Base-by-base conservation (phyloP, 1,140 invertebrate species). In the Pachypeltis micranthus region DNA sequence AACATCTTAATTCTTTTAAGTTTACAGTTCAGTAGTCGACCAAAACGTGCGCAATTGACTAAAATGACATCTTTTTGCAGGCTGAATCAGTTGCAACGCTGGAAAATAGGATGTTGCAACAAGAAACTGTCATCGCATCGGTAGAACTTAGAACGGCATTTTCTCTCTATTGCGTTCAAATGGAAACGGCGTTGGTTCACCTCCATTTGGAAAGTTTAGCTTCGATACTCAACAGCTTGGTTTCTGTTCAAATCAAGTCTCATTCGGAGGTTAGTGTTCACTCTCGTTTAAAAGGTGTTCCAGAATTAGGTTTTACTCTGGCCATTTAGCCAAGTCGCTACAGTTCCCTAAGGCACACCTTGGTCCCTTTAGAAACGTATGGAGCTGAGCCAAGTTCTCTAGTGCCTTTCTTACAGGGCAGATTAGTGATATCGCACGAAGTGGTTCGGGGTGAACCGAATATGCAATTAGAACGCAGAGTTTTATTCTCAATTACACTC, bases 171-270 rank as follows among this genome's bases (percentile, higher is more conserved):
- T 87, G 85, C 70, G 75, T 86, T 10, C 82, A 86, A 68, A 81
- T 86, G 80, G 85, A 87, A 72, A 86, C 85, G 0, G 85, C 86
- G 66, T 71, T 86, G 26, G 83, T 87, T 24, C 83, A 86, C 67
- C 78, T 81, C 1, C 81, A 86, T 70, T 73, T 86, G 61, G 83
- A 84, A 68, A 81, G 84, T 60, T 73, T 87, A 3, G 82, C 81
- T 1, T 77, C 80, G 3, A 79, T 85, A 29, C 69, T 86, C 1
- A 78, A 80, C 59, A 79, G 78, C 62, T 77, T 86, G 63, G 80
- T 83, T 1, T 77, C 76, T 61, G 79, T 85, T 16, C 79, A 85
- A 70, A 78, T 81, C 27, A 77, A 75, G 62, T 78, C 81, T 7
- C 81, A 84, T 73, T 75, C 78, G 24, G 82, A 86, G 76, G 85